Base-by-base conservation (phyloP, 2,888 invertebrate species). In the Brachypalpus laphriformis region DNA sequence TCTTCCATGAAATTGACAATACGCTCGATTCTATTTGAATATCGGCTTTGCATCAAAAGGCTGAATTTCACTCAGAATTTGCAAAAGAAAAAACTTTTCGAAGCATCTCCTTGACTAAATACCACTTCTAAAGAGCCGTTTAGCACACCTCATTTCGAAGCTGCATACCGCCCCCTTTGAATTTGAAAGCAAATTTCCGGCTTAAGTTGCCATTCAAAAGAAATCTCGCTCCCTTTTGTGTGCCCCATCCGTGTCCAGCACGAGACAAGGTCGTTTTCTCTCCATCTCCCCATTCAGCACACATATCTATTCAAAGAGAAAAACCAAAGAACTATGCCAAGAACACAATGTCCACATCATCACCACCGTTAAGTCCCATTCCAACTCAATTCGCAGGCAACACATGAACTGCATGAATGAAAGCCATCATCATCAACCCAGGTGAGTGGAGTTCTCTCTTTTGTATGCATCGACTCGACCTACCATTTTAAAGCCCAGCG, bases 261-360 rank as follows among this genome's bases (percentile, higher is more conserved):
- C 63, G 65, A 80, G 83, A 85, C 83, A 85, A 85, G 83, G 83
- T 85, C 83, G 75, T 83, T 61, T 65, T 56, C 65, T 54, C 66
- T 59, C 31, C 56, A 45, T 59, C 40, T 20, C 25, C 57, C 20
- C 18, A 31, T 51, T 42, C 49, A 20, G 31, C 18, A n/a, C 34
- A 63, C 42, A 51, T 51, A 65, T 65, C 59, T 31, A 34, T 68
- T 51, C 76, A 65, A 63, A 65, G 54, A 61, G 54, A 11, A 28
- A 54, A 56, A 8, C 28, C 11, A 37, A 63, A 56, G 47, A 83
- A 75, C 74, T 66, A 66, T 85, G 85, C 80, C 85, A 85, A 81
- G 85, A 80, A 81, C 85, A 76, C 59, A 81, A 47, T 76, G 66
- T 80, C 59, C 70, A 75, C 63, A 75, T 22, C 72, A 68, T 49